Conservation (phyloP, 1,140 invertebrate species). For the Sarcophaga bullata region DNA sequence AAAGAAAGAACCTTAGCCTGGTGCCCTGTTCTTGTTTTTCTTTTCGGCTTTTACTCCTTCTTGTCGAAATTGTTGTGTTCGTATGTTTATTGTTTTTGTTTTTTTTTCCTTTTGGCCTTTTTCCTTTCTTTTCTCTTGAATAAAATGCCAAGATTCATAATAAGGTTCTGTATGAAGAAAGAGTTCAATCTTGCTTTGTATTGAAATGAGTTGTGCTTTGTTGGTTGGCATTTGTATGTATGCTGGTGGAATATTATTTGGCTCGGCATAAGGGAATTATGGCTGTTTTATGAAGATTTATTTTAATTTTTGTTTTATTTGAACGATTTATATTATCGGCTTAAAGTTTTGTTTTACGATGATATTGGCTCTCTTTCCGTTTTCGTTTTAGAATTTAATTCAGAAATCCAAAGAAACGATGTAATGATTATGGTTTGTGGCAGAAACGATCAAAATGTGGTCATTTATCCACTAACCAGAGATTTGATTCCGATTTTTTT, state of each 20-base stretch:
- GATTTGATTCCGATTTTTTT: too few relatives aligned
- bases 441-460: too few relatives aligned
- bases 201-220: not conserved
- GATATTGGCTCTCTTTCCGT: too few relatives aligned
- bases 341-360: not conserved
- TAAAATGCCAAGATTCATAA: not conserved
- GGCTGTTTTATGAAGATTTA: constrained; percentile 31
- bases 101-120: not conserved
- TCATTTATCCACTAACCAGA: too few relatives aligned
- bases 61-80: not conserved
- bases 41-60: not conserved
- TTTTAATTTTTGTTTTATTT: constrained; percentile 33
- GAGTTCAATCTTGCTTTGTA: not conserved
- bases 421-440: too few relatives aligned
- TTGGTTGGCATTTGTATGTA: not conserved
- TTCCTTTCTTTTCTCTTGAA: not conserved
- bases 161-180: not conserved
- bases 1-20: not conserved
- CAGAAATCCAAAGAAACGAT: too few relatives aligned
- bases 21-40: not conserved
- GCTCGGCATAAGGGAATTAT: constrained; percentile 18
- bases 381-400: too few relatives aligned
- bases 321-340: constrained; percentile 27
- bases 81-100: too few relatives aligned
- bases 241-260: not conserved